These are phyloP conservation scores for Cyphomyrus discorhynchus DNA, from an alignment of 2,113 vertebrate species.

Conservation along the genomic window DNA sequence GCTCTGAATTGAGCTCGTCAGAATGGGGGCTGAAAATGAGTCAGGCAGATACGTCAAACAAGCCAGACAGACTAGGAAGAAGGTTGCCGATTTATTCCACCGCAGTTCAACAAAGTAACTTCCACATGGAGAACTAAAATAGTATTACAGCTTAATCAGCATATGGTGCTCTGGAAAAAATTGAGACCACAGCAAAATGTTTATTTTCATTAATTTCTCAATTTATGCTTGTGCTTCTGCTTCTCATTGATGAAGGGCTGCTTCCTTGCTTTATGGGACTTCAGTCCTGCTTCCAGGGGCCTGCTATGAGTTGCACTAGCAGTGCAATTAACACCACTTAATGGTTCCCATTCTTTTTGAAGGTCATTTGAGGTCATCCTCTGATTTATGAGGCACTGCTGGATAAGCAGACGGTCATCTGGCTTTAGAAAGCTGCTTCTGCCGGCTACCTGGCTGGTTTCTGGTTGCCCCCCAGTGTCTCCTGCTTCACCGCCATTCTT, in stretches of 20 bases:
- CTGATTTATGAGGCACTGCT: not conserved
- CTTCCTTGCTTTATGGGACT: not conserved
- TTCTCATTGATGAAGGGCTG: not conserved
- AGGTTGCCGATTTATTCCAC: not conserved
- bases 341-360: not conserved
- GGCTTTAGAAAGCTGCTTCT: not conserved
- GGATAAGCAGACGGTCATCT: not conserved
- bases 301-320: not conserved
- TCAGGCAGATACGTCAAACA: not conserved
- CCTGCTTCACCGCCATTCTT: not conserved
- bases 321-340: not conserved
- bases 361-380: not conserved
- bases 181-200: not conserved
- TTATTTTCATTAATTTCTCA: not conserved
- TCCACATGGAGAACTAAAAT: not conserved
- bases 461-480: not conserved
- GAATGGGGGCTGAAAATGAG: not conserved
- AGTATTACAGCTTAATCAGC: not conserved
- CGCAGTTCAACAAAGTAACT: not conserved
- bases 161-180: not conserved
- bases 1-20: not conserved
- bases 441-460: not conserved
- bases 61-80: not conserved
- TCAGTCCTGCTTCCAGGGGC: not conserved
- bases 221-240: not conserved